phyloP scores from a whole-genome alignment of 2,888 invertebrate genomes.

The Troides oblongomaculatus region DNA sequence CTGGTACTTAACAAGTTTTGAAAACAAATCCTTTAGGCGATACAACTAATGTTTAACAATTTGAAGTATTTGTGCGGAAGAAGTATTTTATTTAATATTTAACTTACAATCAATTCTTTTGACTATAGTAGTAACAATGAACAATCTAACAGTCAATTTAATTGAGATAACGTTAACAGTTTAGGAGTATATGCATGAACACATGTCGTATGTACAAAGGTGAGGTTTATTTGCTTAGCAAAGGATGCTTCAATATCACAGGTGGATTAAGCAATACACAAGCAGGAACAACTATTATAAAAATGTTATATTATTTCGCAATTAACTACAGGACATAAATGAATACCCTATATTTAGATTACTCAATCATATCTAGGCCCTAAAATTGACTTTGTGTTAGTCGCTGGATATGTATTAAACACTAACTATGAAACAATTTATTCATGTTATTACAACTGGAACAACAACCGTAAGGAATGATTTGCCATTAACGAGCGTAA shows the following conservation, averaged over 20 bases:
- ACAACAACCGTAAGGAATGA: slow-evolving; percentile 54
- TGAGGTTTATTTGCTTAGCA: slow-evolving; percentile 51
- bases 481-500: slow-evolving; percentile 51
- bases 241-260: slow-evolving; percentile 70
- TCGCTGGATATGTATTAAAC: slow-evolving; percentile 61
- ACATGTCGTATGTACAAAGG: slow-evolving; percentile 42
- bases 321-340: slow-evolving; percentile 46
- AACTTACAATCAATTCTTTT: slow-evolving; percentile 42
- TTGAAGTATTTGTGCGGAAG: slow-evolving; percentile 42
- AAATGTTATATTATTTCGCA: slow-evolving; percentile 38
- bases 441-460: slow-evolving; percentile 48
- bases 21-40: slow-evolving; percentile 12
- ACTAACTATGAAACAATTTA: slow-evolving; percentile 54
- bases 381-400: slow-evolving; percentile 70
- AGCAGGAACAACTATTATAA: slow-evolving; percentile 68
- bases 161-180: slow-evolving; percentile 57
- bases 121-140: slow-evolving; percentile 49
- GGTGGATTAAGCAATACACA: slow-evolving; percentile 73
- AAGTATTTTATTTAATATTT: slow-evolving; percentile 34
- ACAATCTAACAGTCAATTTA: slow-evolving; percentile 57
- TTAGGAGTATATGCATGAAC: slow-evolving; percentile 41
- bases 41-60: slow-evolving; percentile 37
- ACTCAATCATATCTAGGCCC: slow-evolving; percentile 58
- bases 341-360: slow-evolving; percentile 48
- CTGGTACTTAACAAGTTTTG: slow-evolving; percentile 12